Conservation (phyloP, 2,888 invertebrate species). For the Pseudanteris insignis region DNA sequence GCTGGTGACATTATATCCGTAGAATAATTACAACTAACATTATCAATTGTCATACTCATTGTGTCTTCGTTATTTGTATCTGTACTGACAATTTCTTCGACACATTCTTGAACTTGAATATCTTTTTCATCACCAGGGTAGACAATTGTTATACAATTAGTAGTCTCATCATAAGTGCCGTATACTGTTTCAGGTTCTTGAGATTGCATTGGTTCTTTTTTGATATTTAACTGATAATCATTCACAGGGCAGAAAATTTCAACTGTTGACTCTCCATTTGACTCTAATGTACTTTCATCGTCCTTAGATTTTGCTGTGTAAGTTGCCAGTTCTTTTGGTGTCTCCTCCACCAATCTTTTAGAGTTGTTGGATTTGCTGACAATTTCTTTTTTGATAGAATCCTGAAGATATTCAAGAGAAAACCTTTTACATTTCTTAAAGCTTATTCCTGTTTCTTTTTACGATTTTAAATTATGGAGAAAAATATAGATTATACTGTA, state of each 20-base stretch:
- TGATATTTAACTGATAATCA: slow-evolving; percentile 21
- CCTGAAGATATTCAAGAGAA: slow-evolving; percentile 53
- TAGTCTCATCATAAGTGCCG: slow-evolving; percentile 77
- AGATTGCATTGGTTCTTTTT: slow-evolving; percentile 56
- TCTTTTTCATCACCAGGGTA: slow-evolving; percentile 70
- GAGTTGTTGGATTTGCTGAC: slow-evolving; percentile 67
- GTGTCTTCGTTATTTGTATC: slow-evolving; percentile 45
- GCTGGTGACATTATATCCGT: slow-evolving; percentile 59
- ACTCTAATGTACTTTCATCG: slow-evolving; percentile 51
- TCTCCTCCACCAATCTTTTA: slow-evolving; percentile 86
- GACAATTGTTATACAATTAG: slow-evolving; percentile 78
- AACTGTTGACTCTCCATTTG: neutral
- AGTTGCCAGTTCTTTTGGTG: slow-evolving; percentile 88
- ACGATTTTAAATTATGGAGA: slow-evolving; percentile 13
- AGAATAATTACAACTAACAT: slow-evolving; percentile 51
- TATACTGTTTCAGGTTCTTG: slow-evolving; percentile 74
- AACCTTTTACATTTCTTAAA: slow-evolving; percentile 25
- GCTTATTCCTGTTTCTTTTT: slow-evolving; percentile 26
- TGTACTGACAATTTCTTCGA: slow-evolving; percentile 55
- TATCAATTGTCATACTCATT: slow-evolving; percentile 29
- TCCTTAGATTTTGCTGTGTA: slow-evolving; percentile 68
- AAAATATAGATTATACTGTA: slow-evolving; percentile 17
- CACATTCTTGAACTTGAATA: slow-evolving; percentile 61
- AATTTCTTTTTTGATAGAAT: slow-evolving; percentile 63
- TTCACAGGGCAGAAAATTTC: neutral